Base-by-base conservation (phyloP, 2,113 vertebrate species). In the Egretta garzetta region DNA sequence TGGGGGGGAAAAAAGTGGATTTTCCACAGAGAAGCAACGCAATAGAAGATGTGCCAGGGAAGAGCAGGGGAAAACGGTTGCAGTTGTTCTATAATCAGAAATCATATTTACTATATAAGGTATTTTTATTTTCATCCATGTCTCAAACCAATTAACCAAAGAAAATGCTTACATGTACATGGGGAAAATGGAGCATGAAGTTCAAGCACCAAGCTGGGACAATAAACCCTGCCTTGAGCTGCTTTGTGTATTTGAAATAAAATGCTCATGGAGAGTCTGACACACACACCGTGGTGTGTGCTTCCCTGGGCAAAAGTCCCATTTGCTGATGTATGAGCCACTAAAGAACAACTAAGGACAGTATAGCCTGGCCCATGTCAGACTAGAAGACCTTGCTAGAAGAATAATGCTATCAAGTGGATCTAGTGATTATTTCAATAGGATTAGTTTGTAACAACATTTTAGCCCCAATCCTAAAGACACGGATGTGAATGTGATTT, bases 271-370 rank as follows among this genome's bases (percentile, higher is more conserved):
- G 10, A n/a, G 20, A 67, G 17, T 14, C 26, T 76, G n/a, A 14
- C 35, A 33, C 35, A 10, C 13, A 12, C 9, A 3, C 15, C 24
- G 20, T 0, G 5, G 39, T 28, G 14, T 8, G 32, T 8, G 4
- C 8, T 32, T 88, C 27, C 19, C 72, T 55, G 24, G 47, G 27
- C 33, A 32, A 30, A 72, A 63, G 35, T 39, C 37, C 8, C 20
- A 23, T 13, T 13, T 41, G 20, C 16, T 64, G 6, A 35, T 32
- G 20, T 23, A 22, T 8, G 24, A 11, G 11, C 12, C 21, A 26
- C 33, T 23, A 30, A n/a, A 37, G 35, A 53, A 88, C 24, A 6
- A 55, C 27, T 20, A 32, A 68, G 32, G 8, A 11, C 19, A 14
- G 6, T 11, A 14, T 22, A 66, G 41, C 6, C 21, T 35, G 32